Evolutionary conservation across 2,797 vertebrate species (phyloP).

Genomic region (Acanthurus leucopareius): DNA sequence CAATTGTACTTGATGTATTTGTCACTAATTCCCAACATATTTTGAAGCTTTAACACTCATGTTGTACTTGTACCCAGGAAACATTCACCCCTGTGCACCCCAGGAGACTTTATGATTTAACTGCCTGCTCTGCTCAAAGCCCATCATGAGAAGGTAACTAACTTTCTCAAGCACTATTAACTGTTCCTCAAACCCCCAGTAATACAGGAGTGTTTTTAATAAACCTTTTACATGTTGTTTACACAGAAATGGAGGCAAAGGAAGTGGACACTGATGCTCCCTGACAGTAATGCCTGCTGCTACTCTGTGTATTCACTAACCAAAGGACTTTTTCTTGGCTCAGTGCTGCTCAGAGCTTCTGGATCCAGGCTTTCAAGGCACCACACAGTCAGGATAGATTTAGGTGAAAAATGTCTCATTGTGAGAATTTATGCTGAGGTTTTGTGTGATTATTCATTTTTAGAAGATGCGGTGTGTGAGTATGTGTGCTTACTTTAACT

Average conservation of each 20-base stretch:
- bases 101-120: conserved; percentile 47
- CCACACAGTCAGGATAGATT: conserved; percentile 55
- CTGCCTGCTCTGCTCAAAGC: conserved; percentile 55
- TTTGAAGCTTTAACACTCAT: conserved; percentile 23
- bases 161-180: conserved; percentile 66
- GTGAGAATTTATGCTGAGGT: conserved; percentile 24
- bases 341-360: conserved; percentile 23
- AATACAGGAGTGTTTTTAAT: conserved; percentile 62
- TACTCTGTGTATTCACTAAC: conserved; percentile 55
- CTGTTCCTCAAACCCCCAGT: conserved; percentile 51
- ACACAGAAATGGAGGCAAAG: conserved; percentile 47
- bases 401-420: conserved; percentile 22
- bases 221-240: conserved; percentile 66
- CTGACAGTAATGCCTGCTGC: conserved; percentile 73
- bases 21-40: conserved; percentile 28
- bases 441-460: conserved; percentile 30
- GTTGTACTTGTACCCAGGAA: conserved; percentile 35
- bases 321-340: conserved; percentile 67
- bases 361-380: conserved; percentile 44
- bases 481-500: background rate
- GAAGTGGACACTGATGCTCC: conserved; percentile 65
- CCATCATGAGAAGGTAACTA: conserved; percentile 73
- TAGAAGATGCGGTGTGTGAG: conserved; percentile 21
- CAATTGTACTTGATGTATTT: conserved; percentile 3
- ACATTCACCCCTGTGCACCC: conserved; percentile 31